Percentiles rank a stretch among this genome's conserved stretches.
Conservation (phyloP, 2,888 invertebrate species). For the Eristalis tenax region DNA sequence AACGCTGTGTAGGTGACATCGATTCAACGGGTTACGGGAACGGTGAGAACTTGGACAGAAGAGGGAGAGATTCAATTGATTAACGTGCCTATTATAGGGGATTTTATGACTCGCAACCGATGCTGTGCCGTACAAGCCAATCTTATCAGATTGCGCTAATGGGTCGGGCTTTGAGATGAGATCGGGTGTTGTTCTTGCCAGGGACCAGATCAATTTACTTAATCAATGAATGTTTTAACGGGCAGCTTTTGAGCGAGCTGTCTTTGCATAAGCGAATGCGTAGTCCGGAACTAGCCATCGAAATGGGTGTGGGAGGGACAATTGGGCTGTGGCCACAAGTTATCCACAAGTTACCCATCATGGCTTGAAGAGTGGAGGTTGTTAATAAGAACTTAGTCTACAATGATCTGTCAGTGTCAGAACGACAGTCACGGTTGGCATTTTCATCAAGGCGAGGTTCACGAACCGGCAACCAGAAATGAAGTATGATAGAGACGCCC, state of each 20-base stretch:
- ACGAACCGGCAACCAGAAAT: too few species aligned
- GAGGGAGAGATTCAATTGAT: constrained; percentile 21
- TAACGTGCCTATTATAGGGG: constrained; percentile 24
- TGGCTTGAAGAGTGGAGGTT: too few species aligned
- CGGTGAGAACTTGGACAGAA: constrained; percentile 10
- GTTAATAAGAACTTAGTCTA: too few species aligned
- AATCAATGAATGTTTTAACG: not conserved
- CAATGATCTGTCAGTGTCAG: too few species aligned
- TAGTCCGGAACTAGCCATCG: too few species aligned
- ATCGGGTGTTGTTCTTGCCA: not conserved
- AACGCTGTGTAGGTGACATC: constrained; percentile 36
- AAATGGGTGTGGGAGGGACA: too few species aligned
- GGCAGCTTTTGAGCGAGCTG: not conserved
- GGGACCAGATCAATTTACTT: not conserved
- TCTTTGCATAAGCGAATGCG: too few species aligned
- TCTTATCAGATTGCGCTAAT: not conserved
- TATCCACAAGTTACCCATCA: too few species aligned
- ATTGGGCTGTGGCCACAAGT: too few species aligned
- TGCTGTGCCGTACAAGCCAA: not conserved
- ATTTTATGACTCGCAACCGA: constrained; percentile 27
- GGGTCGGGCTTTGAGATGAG: not conserved
- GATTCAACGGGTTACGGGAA: not conserved
- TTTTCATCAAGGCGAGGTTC: too few species aligned
- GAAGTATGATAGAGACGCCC: too few species aligned
- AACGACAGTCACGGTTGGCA: too few species aligned